A percentile compares a stretch with the other conserved stretches of the same genome.
These are phyloP conservation scores for Mythimna albipuncta DNA, from an alignment of 2,888 invertebrate species.

Conservation along the genomic window DNA sequence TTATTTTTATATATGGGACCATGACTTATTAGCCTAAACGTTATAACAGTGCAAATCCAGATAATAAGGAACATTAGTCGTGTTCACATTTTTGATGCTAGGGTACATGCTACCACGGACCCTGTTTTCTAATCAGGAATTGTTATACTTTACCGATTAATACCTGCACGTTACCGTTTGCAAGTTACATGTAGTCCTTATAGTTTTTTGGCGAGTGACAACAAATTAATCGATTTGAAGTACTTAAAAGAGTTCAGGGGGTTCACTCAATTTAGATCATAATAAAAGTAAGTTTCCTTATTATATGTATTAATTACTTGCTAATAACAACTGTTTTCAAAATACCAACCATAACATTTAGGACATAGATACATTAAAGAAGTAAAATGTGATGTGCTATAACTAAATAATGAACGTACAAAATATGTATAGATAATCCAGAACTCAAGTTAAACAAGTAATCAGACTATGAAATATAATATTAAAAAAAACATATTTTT, in stretches of 20 bases:
- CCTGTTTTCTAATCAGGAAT: slow-evolving; percentile 46
- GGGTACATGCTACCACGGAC: slow-evolving; percentile 54
- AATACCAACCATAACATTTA: slow-evolving; percentile 77
- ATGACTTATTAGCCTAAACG: slow-evolving; percentile 44
- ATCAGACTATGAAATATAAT: slow-evolving; percentile 73
- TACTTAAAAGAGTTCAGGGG: slow-evolving; percentile 77
- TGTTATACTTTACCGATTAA: slow-evolving; percentile 43
- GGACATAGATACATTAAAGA: slow-evolving; percentile 76
- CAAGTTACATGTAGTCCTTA: slow-evolving; percentile 37
- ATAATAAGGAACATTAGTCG: slow-evolving; percentile 11
- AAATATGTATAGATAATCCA: slow-evolving; percentile 84
- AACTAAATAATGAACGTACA: slow-evolving; percentile 88
- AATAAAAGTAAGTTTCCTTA: slow-evolving; percentile 62
- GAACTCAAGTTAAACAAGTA: slow-evolving; percentile 78
- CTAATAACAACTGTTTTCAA: slow-evolving; percentile 53
- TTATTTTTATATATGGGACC: slow-evolving; percentile 64
- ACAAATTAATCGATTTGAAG: slow-evolving; percentile 70
- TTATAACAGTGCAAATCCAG: slow-evolving; percentile 27
- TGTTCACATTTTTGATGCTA: slow-evolving; percentile 30
- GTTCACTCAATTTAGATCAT: slow-evolving; percentile 74
- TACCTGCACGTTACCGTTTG: slow-evolving; percentile 22
- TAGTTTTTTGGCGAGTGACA: slow-evolving; percentile 63
- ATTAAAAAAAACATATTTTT: slow-evolving; percentile 82
- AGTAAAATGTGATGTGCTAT: slow-evolving; percentile 83
- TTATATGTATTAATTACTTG: slow-evolving; percentile 60